phyloP scores from a whole-genome alignment of 2,888 invertebrate genomes.

The Idaea aversata region DNA sequence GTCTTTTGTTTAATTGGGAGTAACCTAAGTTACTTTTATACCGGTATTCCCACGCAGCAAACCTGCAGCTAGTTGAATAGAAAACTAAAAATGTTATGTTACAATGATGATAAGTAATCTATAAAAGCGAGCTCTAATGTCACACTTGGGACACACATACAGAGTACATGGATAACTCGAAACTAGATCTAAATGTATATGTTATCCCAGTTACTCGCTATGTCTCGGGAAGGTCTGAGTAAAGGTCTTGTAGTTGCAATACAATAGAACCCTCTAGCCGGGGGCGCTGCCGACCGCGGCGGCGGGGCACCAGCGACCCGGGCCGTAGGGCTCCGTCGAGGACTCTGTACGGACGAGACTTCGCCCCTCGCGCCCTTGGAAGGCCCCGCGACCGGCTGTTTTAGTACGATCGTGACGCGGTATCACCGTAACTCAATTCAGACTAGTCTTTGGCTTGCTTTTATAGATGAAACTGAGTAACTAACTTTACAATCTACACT shows the following conservation, averaged over 20 bases:
- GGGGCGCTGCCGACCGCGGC: constrained; percentile 80
- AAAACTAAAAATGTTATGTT: constrained; percentile 21
- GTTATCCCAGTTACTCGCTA: constrained; percentile 50
- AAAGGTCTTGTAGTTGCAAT: constrained; percentile 63
- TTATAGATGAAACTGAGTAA: constrained; percentile 54
- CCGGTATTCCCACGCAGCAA: no score
- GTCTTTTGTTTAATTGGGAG: no score
- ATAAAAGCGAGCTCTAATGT: constrained; percentile 83
- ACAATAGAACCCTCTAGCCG: constrained; percentile 77
- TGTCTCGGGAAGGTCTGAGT: constrained; percentile 91
- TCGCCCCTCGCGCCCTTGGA: constrained; percentile 77
- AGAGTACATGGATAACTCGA: constrained; percentile 70
- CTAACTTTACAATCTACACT: background rate
- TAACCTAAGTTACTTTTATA: no score
- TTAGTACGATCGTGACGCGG: constrained; percentile 86
- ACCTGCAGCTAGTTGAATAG: background rate
- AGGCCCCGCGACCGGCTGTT: constrained; percentile 83
- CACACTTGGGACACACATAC: constrained; percentile 85
- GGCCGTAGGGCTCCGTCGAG: constrained; percentile 64
- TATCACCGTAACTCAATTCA: constrained; percentile 86
- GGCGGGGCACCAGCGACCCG: constrained; percentile 85
- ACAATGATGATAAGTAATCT: constrained; percentile 59
- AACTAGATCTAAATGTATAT: background rate
- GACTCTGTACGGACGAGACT: constrained; percentile 73
- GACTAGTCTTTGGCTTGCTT: constrained; percentile 87